A percentile compares a stretch with the other conserved stretches of the same genome.
Evolutionary conservation across 2,113 vertebrate genomes (phyloP).

Genomic region (Cheilinus undulatus): DNA sequence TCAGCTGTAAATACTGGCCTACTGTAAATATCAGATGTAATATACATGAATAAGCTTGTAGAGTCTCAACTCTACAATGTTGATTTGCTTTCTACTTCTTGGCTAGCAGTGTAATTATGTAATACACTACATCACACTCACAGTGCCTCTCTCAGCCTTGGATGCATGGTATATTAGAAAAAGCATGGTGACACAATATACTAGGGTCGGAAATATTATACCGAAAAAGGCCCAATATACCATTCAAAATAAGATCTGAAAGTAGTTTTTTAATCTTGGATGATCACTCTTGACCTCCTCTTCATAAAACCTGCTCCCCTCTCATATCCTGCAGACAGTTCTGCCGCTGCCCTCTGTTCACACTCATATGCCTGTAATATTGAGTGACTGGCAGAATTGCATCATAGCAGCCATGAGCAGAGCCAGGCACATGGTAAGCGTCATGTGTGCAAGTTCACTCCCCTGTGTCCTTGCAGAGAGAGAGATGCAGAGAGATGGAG

Average conservation of each 20-base stretch:
- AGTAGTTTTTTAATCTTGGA: neutral
- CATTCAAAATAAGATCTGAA: neutral
- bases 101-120: no score
- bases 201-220: neutral
- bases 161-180: neutral
- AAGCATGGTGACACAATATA: neutral
- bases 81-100: no score
- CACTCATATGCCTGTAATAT: neutral
- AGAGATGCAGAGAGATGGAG: conserved; percentile 14
- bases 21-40: no score
- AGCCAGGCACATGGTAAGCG: neutral
- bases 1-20: no score
- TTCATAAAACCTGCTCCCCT: neutral
- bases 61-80: no score
- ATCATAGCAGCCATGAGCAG: neutral
- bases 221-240: neutral
- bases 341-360: neutral
- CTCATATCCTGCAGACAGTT: neutral
- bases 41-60: no score
- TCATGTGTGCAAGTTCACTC: conserved; percentile 13
- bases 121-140: no score
- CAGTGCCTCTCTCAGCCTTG: no score
- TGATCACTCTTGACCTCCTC: conserved; percentile 1
- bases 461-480: conserved; percentile 5
- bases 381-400: neutral